A percentile compares a stretch with the other conserved stretches of the same genome.
phyloP scores from a whole-genome alignment of 2,888 invertebrate species.

The Thymelicus acteon region DNA sequence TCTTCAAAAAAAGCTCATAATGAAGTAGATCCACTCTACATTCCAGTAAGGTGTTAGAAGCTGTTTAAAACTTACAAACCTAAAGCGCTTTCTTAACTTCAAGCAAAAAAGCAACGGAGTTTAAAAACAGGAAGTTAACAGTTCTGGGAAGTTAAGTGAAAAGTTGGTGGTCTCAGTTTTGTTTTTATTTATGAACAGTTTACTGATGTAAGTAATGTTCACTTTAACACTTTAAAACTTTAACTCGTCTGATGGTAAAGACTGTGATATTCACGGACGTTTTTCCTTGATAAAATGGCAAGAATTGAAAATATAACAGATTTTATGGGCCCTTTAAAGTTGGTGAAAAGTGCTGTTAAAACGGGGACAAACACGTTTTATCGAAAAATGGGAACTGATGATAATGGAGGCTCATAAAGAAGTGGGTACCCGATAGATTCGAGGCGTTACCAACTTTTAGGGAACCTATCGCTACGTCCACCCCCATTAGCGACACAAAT shows the following conservation, averaged over 20 bases:
- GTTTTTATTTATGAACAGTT: constrained; percentile 73
- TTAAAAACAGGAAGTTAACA: constrained; percentile 81
- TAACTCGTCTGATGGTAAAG: constrained; percentile 28
- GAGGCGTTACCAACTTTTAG: constrained; percentile 80
- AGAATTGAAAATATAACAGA: constrained; percentile 71
- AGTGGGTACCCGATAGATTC: constrained; percentile 77
- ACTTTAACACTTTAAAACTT: constrained; percentile 54
- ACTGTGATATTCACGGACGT: constrained; percentile 40
- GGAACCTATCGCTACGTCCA: constrained; percentile 69
- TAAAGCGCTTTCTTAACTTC: constrained; percentile 68
- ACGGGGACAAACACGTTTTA: constrained; percentile 79
- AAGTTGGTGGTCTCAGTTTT: constrained; percentile 74
- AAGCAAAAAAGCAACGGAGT: constrained; percentile 71
- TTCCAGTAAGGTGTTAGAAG: constrained; percentile 71
- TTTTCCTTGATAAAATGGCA: constrained; percentile 38
- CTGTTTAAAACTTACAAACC: constrained; percentile 77
- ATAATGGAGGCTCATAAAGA: constrained; percentile 82
- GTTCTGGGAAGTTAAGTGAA: constrained; percentile 79
- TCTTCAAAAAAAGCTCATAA: constrained; percentile 11
- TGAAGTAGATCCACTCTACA: constrained; percentile 51
- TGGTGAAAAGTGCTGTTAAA: constrained; percentile 71
- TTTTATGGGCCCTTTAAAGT: constrained; percentile 73
- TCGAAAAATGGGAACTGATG: constrained; percentile 77
- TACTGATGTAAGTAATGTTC: constrained; percentile 60
- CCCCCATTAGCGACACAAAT: constrained; percentile 75